Conservation (phyloP, 2,888 invertebrate genomes). For the Abscondita cerata region DNA sequence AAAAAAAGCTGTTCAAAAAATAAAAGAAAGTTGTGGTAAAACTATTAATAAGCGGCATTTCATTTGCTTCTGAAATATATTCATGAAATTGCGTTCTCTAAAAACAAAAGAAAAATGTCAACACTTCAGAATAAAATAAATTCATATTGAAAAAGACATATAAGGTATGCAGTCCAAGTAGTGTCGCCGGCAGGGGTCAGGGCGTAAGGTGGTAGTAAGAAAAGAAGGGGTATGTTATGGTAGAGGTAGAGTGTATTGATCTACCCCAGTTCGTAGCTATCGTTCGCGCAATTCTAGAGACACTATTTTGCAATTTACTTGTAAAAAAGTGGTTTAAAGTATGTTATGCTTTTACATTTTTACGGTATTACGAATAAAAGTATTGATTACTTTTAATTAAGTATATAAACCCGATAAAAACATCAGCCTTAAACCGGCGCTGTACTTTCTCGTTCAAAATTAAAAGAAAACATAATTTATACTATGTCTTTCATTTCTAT, state of each 20-base stretch:
- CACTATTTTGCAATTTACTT: constrained; percentile 40
- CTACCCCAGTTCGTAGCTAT: constrained; percentile 44
- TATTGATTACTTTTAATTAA: no score
- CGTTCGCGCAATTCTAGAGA: constrained; percentile 42
- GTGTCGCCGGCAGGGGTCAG: constrained; percentile 44
- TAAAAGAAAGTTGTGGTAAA: no score
- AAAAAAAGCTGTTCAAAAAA: no score
- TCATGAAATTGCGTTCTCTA: no score
- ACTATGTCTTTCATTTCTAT: no score
- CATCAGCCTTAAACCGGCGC: no score
- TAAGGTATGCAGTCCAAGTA: constrained; percentile 37
- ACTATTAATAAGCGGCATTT: no score
- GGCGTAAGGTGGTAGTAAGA: constrained; percentile 45
- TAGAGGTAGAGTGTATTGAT: constrained; percentile 49
- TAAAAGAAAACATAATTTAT: no score
- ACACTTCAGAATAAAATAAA: constrained; percentile 21
- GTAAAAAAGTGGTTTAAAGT: constrained; percentile 29
- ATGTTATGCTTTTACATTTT: constrained; percentile 35
- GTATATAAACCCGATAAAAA: no score
- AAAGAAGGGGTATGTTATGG: constrained; percentile 46
- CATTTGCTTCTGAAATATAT: no score
- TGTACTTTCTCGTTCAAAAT: no score
- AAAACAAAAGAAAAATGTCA: constrained; percentile 9
- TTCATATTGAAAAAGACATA: constrained; percentile 26
- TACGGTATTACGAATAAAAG: no score